Evolutionary conservation across 2,113 vertebrate species (phyloP).

Genomic region (Pyrgilauda ruficollis): DNA sequence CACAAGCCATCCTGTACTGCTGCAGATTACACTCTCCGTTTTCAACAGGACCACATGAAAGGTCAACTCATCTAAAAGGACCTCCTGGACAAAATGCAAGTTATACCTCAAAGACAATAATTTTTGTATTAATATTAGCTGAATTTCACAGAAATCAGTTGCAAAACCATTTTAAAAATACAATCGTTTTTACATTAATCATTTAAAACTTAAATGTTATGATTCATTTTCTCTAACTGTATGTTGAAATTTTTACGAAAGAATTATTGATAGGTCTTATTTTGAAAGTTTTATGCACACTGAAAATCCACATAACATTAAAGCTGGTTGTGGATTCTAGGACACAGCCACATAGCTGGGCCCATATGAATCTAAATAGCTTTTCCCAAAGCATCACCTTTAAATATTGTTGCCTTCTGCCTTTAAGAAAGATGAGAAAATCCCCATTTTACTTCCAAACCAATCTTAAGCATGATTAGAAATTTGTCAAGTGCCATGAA

Average conservation of each 20-base stretch:
- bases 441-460: not conserved
- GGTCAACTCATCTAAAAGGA: not conserved
- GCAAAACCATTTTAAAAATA: not conserved
- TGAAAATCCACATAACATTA: not conserved
- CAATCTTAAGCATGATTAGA: not conserved
- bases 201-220: not conserved
- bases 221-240: not conserved
- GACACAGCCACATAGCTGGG: not conserved
- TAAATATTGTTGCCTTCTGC: not conserved
- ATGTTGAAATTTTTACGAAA: not conserved
- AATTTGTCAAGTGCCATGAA: not conserved
- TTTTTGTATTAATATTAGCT: not conserved
- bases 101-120: not conserved
- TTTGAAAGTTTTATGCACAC: not conserved
- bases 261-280: not conserved
- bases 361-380: not conserved
- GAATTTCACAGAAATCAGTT: not conserved
- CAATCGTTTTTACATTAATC: not conserved
- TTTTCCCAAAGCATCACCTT: not conserved
- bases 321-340: not conserved
- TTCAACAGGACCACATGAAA: not conserved
- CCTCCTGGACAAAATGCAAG: not conserved
- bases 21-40: not conserved
- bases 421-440: slow-evolving; percentile 6
- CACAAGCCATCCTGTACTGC: not conserved